phyloP scores from a whole-genome alignment of 2,797 vertebrate genomes.

The Tragopan temminckii region DNA sequence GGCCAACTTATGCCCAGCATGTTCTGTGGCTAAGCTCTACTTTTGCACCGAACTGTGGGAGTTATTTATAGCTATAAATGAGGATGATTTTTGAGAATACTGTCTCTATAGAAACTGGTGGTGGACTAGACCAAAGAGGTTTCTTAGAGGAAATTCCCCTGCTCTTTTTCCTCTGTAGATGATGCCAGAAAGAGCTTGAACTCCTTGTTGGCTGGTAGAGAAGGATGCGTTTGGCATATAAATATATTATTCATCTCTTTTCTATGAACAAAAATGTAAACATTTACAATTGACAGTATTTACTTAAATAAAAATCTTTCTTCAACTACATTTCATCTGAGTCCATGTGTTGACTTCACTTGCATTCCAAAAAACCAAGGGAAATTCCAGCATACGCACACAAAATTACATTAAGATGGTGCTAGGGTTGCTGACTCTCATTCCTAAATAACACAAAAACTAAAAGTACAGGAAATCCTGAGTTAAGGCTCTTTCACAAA shows the following conservation, averaged over 20 bases:
- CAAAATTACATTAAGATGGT: constrained; percentile 38
- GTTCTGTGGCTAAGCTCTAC: background rate
- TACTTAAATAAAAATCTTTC: background rate
- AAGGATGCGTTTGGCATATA: background rate
- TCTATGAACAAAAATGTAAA: constrained; percentile 25
- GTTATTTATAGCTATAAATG: constrained; percentile 60
- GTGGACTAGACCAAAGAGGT: constrained; percentile 43
- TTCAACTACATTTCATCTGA: background rate
- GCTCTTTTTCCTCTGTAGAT: background rate
- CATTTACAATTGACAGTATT: background rate
- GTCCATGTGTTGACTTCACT: background rate
- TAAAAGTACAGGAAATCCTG: constrained; percentile 72
- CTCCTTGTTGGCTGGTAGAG: background rate
- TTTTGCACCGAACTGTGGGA: background rate
- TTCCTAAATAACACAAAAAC: constrained; percentile 51
- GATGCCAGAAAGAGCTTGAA: constrained; percentile 37
- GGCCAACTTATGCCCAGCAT: background rate
- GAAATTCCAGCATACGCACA: constrained; percentile 36
- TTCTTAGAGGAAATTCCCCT: constrained; percentile 37
- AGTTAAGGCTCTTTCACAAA: constrained; percentile 63
- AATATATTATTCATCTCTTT: background rate
- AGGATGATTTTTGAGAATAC: constrained; percentile 52
- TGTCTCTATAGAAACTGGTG: constrained; percentile 71
- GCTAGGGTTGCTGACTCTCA: constrained; percentile 37
- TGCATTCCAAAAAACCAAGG: constrained; percentile 35